phyloP scores from a whole-genome alignment of 2,888 invertebrate genomes.

The Alentia gelatinosa region DNA sequence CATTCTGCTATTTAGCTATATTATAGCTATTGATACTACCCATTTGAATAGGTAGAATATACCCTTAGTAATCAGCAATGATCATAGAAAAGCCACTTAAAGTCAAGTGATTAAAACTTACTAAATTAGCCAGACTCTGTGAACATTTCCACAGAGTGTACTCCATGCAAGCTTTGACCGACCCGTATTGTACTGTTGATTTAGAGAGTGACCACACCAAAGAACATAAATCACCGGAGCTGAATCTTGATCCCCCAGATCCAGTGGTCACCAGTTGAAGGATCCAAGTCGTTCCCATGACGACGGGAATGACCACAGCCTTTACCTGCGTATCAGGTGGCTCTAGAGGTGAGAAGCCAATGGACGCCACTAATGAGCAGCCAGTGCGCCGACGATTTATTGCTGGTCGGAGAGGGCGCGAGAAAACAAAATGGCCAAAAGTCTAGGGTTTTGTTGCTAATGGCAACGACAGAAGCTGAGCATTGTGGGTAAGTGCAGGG shows the following conservation, averaged over 20 bases:
- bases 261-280: background rate
- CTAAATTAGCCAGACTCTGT: too few relatives aligned
- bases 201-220: background rate
- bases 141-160: too few relatives aligned
- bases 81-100: too few relatives aligned
- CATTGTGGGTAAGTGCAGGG: background rate
- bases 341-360: background rate
- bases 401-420: background rate
- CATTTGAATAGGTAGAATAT: too few relatives aligned
- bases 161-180: too few relatives aligned
- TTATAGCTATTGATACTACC: too few relatives aligned
- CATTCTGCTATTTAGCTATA: too few relatives aligned
- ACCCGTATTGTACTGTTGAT: too few relatives aligned
- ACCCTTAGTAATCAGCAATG: too few relatives aligned
- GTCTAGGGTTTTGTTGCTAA: slow-evolving; percentile 15
- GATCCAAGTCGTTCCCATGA: slow-evolving; percentile 22
- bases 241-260: background rate
- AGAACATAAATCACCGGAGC: background rate
- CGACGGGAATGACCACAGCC: background rate
- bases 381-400: background rate
- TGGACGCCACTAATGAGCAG: background rate
- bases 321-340: background rate
- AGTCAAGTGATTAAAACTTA: too few relatives aligned
- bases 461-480: background rate
- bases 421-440: background rate